A percentile compares a stretch with the other conserved stretches of the same genome.
Evolutionary conservation across 2,113 vertebrate genomes (phyloP).

Genomic region (Drymodes brunneopygia): DNA sequence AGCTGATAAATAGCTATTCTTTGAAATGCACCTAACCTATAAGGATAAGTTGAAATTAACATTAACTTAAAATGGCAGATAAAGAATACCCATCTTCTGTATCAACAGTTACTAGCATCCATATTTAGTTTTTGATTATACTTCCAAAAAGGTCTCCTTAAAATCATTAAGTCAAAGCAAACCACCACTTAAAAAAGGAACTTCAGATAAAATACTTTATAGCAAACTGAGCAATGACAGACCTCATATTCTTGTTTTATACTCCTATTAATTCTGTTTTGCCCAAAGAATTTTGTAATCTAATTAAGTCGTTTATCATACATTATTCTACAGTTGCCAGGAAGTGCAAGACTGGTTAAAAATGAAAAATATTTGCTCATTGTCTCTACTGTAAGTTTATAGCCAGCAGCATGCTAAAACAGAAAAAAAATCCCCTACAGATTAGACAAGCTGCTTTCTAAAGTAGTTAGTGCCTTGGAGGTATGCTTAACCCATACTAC

Average conservation of each 20-base stretch:
- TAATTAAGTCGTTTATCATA: not conserved
- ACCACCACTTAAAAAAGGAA: not conserved
- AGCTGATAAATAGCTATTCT: not conserved
- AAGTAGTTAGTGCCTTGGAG: not conserved
- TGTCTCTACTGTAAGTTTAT: not conserved
- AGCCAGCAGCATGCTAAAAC: not conserved
- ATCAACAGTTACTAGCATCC: not conserved
- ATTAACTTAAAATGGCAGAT: not conserved
- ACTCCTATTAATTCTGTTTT: not conserved
- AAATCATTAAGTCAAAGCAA: not conserved
- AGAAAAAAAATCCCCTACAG: not conserved
- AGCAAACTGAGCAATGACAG: not conserved
- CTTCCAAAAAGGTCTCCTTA: not conserved
- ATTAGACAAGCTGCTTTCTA: not conserved
- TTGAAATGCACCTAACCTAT: not conserved
- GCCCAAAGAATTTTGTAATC: not conserved
- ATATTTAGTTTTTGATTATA: not conserved
- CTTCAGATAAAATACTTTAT: not conserved
- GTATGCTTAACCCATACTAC: not conserved
- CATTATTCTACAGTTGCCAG: not conserved
- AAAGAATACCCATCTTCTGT: not conserved
- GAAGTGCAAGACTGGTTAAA: not conserved
- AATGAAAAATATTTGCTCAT: not conserved
- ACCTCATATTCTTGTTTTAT: not conserved
- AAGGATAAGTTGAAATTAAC: not conserved